Evolutionary conservation across 2,888 invertebrate genomes (phyloP).

Genomic region (Esperia sulphurella): DNA sequence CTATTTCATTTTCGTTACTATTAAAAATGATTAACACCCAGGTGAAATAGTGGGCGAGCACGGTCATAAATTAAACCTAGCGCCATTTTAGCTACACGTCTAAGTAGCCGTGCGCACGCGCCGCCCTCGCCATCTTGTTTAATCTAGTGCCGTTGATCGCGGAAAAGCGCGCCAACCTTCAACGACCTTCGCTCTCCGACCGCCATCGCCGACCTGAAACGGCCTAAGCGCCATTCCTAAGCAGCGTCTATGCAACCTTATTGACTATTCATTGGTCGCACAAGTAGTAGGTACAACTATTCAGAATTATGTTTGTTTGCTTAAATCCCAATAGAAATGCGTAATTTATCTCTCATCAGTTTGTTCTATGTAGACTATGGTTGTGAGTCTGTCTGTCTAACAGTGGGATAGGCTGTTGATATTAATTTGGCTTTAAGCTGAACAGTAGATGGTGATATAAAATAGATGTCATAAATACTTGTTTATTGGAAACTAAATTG

Average conservation of each 20-base stretch:
- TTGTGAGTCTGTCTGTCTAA: too few relatives aligned
- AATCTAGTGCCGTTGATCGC: constrained; percentile 78
- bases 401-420: too few relatives aligned
- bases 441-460: too few relatives aligned
- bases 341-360: too few relatives aligned
- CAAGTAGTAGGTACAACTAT: neutral
- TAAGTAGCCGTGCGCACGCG: constrained; percentile 71
- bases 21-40: too few relatives aligned
- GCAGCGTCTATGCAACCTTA: neutral
- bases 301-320: too few relatives aligned
- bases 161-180: constrained; percentile 79
- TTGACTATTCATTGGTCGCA: neutral
- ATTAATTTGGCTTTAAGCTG: too few relatives aligned
- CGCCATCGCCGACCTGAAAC: constrained; percentile 41
- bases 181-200: constrained; percentile 79
- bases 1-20: too few relatives aligned
- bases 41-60: constrained; percentile 1
- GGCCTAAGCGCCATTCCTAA: neutral
- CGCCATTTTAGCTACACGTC: constrained; percentile 51
- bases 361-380: too few relatives aligned
- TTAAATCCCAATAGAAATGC: too few relatives aligned
- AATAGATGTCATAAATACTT: too few relatives aligned
- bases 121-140: constrained; percentile 76
- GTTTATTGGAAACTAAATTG: too few relatives aligned
- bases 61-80: constrained; percentile 26